Conservation (phyloP, 2,888 invertebrate genomes). For the Rhodophaea formosa region DNA sequence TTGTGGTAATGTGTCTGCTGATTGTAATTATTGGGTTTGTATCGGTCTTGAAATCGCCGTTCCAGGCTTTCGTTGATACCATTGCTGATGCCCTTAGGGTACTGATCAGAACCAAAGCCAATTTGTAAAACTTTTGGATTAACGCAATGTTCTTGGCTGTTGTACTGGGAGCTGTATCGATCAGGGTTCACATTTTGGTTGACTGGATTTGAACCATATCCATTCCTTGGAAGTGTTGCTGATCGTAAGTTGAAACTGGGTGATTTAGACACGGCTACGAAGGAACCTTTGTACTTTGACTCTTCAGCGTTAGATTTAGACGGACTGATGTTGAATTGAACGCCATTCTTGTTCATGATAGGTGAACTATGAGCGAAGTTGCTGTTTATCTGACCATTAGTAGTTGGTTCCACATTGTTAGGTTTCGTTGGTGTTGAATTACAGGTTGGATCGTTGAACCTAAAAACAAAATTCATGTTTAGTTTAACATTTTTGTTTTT, state of each 20-base stretch:
- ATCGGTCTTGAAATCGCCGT: slow-evolving; percentile 75
- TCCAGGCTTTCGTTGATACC: slow-evolving; percentile 71
- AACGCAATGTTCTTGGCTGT: slow-evolving; percentile 77
- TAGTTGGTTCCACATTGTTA: slow-evolving; percentile 41
- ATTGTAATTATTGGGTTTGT: slow-evolving; percentile 68
- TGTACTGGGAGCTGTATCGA: slow-evolving; percentile 77
- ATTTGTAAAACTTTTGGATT: slow-evolving; percentile 83
- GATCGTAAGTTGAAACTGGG: slow-evolving; percentile 81
- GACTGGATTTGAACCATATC: slow-evolving; percentile 70
- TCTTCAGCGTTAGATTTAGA: slow-evolving; percentile 72
- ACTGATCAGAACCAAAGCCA: slow-evolving; percentile 81
- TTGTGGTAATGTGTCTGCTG: slow-evolving; percentile 68
- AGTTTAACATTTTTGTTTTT: not conserved
- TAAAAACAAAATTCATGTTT: slow-evolving; percentile 37
- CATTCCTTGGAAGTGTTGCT: slow-evolving; percentile 87
- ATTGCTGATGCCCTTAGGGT: slow-evolving; percentile 78
- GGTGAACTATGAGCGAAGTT: slow-evolving; percentile 76
- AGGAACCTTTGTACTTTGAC: slow-evolving; percentile 65
- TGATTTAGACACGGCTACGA: slow-evolving; percentile 65
- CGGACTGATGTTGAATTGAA: slow-evolving; percentile 76
- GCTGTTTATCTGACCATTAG: slow-evolving; percentile 55
- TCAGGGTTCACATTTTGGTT: slow-evolving; percentile 72
- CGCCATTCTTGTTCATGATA: slow-evolving; percentile 79
- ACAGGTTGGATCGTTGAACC: slow-evolving; percentile 85
- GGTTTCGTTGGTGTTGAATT: slow-evolving; percentile 58